Evolutionary conservation across 2,113 vertebrate species (phyloP).

Genomic region (Campylorhamphus procurvoides): DNA sequence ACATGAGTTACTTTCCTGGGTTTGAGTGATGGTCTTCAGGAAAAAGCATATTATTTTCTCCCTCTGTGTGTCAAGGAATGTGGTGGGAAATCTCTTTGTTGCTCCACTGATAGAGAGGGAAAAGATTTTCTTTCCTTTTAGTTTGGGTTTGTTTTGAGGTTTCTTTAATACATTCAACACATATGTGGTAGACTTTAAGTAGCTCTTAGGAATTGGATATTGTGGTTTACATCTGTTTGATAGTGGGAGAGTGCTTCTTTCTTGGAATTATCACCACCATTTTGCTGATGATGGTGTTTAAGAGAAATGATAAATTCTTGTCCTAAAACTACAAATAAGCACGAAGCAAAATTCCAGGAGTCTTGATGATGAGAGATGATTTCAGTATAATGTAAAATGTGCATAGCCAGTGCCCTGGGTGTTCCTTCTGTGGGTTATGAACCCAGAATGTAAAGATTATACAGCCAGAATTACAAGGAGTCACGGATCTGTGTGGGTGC

Average conservation of each 20-base stretch:
- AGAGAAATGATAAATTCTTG: background rate
- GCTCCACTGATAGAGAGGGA: background rate
- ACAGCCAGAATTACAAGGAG: background rate
- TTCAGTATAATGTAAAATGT: background rate
- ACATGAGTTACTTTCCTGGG: background rate
- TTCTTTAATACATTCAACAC: background rate
- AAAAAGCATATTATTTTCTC: background rate
- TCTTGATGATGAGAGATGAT: background rate
- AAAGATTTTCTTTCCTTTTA: background rate
- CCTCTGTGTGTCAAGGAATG: background rate
- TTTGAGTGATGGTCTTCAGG: background rate
- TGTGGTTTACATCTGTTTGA: background rate
- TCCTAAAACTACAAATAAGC: background rate
- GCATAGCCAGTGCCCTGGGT: background rate
- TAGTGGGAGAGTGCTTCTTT: background rate
- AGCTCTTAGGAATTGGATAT: background rate
- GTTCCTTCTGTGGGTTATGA: background rate
- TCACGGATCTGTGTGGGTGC: rapidly evolving
- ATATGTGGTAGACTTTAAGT: background rate
- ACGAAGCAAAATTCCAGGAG: background rate
- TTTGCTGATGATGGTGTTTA: background rate
- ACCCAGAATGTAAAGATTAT: background rate
- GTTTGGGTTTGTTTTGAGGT: background rate
- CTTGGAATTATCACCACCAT: background rate
- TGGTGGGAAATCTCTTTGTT: background rate